A percentile compares a stretch with the other conserved stretches of the same genome.
Conservation (phyloP, 92 coral and sea anemone species). For the Metridium senile region DNA sequence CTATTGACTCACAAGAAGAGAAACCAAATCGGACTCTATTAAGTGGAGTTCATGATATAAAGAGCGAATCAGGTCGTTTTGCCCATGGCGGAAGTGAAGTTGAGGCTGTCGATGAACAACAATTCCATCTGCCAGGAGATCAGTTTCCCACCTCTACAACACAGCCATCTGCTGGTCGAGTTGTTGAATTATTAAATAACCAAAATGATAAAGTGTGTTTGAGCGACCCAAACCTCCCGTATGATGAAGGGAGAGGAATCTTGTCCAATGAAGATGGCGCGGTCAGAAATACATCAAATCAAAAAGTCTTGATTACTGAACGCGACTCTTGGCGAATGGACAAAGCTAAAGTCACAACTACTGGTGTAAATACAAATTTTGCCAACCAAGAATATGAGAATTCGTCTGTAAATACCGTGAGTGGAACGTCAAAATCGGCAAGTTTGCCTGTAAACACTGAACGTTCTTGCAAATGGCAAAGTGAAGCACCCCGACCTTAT, state of each 20-base stretch:
- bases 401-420: slow-evolving; percentile 10
- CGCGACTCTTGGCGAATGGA: slow-evolving; percentile 31
- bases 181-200: slow-evolving; percentile 82
- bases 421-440: slow-evolving; percentile 27
- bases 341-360: slow-evolving; percentile 4
- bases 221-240: slow-evolving; percentile 48
- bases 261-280: slow-evolving; percentile 63
- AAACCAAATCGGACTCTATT: slow-evolving; percentile 5
- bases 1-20: slow-evolving; percentile 24
- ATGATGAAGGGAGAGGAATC: slow-evolving; percentile 50
- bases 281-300: slow-evolving; percentile 38
- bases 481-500: slow-evolving; percentile 12
- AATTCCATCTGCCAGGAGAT: slow-evolving; percentile 34
- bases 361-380: slow-evolving; percentile 6
- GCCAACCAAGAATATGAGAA: slow-evolving; percentile 3
- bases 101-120: slow-evolving; percentile 50
- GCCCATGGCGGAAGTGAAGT: slow-evolving; percentile 64
- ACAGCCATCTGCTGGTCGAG: slow-evolving; percentile 63
- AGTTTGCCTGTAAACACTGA: slow-evolving; percentile 6
- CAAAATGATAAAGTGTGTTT: slow-evolving; percentile 63
- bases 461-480: slow-evolving; percentile 29
- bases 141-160: slow-evolving; percentile 21
- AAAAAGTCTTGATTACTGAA: slow-evolving; percentile 23
- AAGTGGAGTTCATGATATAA: neutral
- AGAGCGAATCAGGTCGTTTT: slow-evolving; percentile 35